Base-by-base conservation (phyloP, 2,888 invertebrate species). In the Beris morrisii region DNA sequence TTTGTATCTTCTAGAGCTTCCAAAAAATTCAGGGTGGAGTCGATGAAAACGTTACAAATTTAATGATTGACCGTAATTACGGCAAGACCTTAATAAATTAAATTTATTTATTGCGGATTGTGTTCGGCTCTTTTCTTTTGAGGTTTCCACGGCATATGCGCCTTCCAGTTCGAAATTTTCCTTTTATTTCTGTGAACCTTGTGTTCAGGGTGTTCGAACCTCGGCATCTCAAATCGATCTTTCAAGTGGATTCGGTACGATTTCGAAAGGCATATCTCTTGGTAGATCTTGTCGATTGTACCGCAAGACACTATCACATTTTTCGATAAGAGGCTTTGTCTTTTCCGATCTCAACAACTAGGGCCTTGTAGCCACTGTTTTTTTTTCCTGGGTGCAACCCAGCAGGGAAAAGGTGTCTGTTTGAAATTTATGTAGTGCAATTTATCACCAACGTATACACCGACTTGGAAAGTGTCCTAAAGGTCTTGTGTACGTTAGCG, bases 11-110 rank as follows among this genome's bases (percentile, higher is more conserved):
- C 38, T 38, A 38, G 15, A 48, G 15, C 48, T 15, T 13, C 53
- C 30, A 50, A 63, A 66, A 57, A 45, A 13, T 32, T 22, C 43
- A 31, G 53, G 54, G 50, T 55, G 55, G 55, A 48, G 43, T 63
- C 66, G 67, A 69, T 69, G 69, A 69, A 69, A 69, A 69, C 65
- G 69, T 67, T 69, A 69, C 67, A 65, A 67, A 69, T 69, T 69
- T 69, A 67, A 69, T 69, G 67, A 63, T 65, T 59, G 50, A 59
- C 59, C 64, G 61, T 69, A 66, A 65, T 64, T 59, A 64, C 55
- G 31, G 15, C 66, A 30, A 55, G 52, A 59, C 66, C 66, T 59
- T 65, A 66, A 69, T 66, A 67, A 69, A 64, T 64, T 55, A 55
- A 13, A 9, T 55, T 64, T 54, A 54, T 64, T 64, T 64, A 64